These are phyloP conservation scores for Trachelipus rathkii DNA, from an alignment of 1,140 invertebrate species.

Conservation along the genomic window DNA sequence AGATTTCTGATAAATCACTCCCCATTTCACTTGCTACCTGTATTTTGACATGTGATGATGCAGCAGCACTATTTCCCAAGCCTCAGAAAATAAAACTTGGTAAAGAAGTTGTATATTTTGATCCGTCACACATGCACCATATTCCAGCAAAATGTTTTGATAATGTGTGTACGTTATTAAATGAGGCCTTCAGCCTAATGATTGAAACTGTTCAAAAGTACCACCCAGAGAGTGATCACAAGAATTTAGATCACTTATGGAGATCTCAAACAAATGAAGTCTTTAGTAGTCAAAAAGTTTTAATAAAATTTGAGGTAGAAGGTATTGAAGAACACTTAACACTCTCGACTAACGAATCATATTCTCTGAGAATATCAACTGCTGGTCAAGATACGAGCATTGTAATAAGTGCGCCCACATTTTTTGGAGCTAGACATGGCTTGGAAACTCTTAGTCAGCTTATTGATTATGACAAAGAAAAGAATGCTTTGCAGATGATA, in stretches of 20 bases:
- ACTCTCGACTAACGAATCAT: constrained; percentile 16
- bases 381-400: constrained; percentile 47
- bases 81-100: background rate
- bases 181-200: background rate
- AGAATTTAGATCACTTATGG: background rate
- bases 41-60: background rate
- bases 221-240: background rate
- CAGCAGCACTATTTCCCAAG: background rate
- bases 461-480: constrained; percentile 43
- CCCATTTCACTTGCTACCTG: background rate
- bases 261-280: background rate
- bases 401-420: constrained; percentile 56
- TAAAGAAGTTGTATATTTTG: background rate
- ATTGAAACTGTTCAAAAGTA: background rate
- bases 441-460: constrained; percentile 49
- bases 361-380: background rate
- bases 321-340: background rate
- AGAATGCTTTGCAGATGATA: constrained; percentile 31
- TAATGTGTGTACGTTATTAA: background rate
- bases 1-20: background rate
- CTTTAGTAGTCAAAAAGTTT: background rate
- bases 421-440: constrained; percentile 49
- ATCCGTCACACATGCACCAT: background rate
- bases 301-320: background rate
- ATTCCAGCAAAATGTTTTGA: background rate